Conservation (phyloP, 1,140 invertebrate species). For the Steinernema feltiae region DNA sequence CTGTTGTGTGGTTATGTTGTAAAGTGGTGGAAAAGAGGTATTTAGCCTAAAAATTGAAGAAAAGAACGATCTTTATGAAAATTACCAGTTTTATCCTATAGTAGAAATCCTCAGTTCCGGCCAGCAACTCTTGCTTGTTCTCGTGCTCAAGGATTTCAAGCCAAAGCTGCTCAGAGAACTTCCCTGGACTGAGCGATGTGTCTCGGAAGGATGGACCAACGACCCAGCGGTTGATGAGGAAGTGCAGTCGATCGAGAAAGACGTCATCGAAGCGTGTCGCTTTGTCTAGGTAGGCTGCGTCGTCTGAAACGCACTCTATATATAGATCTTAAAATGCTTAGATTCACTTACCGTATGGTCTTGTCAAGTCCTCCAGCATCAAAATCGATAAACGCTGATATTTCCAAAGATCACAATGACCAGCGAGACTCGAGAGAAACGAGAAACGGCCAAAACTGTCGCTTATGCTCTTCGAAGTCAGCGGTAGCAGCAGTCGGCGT, state of each 20-base stretch:
- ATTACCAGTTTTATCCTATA: background rate
- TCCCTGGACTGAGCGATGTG: background rate
- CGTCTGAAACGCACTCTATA: no score
- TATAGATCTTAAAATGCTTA: no score
- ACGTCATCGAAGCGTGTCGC: background rate
- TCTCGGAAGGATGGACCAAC: background rate
- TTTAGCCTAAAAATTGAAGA: background rate
- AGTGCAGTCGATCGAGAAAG: background rate
- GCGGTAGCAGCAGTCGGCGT: no score
- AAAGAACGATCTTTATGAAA: background rate
- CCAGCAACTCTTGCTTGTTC: background rate
- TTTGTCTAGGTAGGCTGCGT: background rate
- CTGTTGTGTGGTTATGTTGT: background rate
- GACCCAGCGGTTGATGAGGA: background rate
- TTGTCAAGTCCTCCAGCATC: no score
- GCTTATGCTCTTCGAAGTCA: no score
- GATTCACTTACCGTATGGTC: no score
- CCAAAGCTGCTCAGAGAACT: background rate
- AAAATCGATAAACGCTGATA: no score
- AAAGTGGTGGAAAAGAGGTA: background rate
- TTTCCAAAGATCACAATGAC: no score
- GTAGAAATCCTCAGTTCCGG: background rate
- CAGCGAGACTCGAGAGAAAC: no score
- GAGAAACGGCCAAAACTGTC: no score
- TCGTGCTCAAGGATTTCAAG: background rate